Evolutionary conservation across 2,888 invertebrate genomes (phyloP), one percentile per base, ranked within the genome.

Genomic region (Mechanitis messenoides): DNA sequence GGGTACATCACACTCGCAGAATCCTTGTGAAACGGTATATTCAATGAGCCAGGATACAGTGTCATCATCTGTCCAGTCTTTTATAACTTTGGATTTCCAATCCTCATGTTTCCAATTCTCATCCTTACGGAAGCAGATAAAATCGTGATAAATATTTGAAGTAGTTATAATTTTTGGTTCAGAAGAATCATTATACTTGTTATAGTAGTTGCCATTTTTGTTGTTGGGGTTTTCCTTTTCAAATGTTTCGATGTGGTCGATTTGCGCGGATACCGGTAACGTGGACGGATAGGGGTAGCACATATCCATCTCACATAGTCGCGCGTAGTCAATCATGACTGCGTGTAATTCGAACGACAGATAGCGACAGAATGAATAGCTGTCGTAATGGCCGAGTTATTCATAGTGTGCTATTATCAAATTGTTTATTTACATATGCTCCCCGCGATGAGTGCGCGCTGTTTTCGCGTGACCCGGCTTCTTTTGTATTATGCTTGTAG

Each of bases 11-110:
- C 79, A 83, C 68, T 87, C 87, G 70, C 79, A 80, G 72, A 79
- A 79, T 46, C 87, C 85, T 71, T 83, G 73, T 63, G 75, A 71
- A 4, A 81, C 79, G 47, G 84, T 83, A 45, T 85, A 82, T 63
- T 89, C 87, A 60, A 86, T 75, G 62, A 91, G 74, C 92, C 92
- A 93, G 65, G 90, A 86, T 60, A 90, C 83, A 50, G 92, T 91
- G 74, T 93, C 93, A 12, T 90, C 89, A 62, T 90, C 88, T 67
- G 77, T 90, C 93, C 93, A 93, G 20, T 90, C 84, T 65, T 77
- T 76, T 45, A 92, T 81, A 54, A 84, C 81, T 72, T 92, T 92
- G 71, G 81, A 83, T 64, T 84, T 85, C 92, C 92, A 92, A 53
- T 90, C 90, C 35, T 87, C 87, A 45, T 81, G 76, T 64, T 77